Evolutionary conservation across 2,797 vertebrate species (phyloP).

Genomic region (Melanotaenia boesemani): DNA sequence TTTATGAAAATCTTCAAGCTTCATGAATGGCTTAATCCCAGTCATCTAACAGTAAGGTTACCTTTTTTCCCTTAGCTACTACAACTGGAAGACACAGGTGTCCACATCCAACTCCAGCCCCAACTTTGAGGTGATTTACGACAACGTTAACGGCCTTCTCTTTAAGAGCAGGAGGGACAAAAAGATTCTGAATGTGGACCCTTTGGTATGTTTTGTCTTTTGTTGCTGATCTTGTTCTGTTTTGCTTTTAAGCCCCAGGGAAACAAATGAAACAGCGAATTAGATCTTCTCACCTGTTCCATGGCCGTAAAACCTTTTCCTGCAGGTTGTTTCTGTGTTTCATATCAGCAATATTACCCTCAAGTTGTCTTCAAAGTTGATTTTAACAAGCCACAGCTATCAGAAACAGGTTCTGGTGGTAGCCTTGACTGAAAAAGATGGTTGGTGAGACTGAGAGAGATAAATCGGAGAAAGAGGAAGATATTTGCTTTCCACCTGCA

Average conservation of each 20-base stretch:
- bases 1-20: no score
- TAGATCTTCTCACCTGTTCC: constrained; percentile 49
- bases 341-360: not conserved
- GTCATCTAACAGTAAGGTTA: no score
- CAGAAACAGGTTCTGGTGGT: not conserved
- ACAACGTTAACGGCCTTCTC: constrained; percentile 84
- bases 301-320: constrained; percentile 37
- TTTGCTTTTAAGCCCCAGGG: constrained; percentile 23
- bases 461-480: constrained; percentile 31
- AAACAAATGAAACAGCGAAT: constrained; percentile 42
- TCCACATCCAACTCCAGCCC: constrained; percentile 83
- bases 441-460: not conserved
- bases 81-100: constrained; percentile 88
- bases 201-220: constrained; percentile 80
- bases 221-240: constrained; percentile 25
- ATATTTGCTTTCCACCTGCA: constrained; percentile 75
- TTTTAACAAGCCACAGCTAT: not conserved
- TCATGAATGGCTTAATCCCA: not conserved
- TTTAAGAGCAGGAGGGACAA: constrained; percentile 88
- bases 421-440: not conserved
- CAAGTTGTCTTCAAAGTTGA: not conserved
- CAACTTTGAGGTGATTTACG: constrained; percentile 88
- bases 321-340: not conserved
- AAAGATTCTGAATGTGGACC: constrained; percentile 88
- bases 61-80: constrained; percentile 83